Evolutionary conservation across 2,113 vertebrate species (phyloP).

Genomic region (Caranx ignobilis): DNA sequence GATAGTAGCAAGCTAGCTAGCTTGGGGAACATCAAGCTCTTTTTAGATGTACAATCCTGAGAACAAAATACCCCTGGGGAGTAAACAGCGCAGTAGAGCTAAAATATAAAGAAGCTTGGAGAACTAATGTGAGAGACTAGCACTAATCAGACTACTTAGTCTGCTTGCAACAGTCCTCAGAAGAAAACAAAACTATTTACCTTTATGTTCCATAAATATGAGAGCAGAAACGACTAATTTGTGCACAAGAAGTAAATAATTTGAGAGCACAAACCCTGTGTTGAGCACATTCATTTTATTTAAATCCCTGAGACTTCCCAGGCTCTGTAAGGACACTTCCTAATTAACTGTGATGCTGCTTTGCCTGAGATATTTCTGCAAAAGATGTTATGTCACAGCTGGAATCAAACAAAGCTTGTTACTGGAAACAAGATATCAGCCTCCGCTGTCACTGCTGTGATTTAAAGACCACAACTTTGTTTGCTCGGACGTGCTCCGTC

Average conservation of each 20-base stretch:
- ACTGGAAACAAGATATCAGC: slow-evolving; percentile 44
- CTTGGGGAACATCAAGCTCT: too few species aligned
- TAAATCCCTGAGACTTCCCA: not conserved
- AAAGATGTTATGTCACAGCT: slow-evolving; percentile 22
- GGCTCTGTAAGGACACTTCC: not conserved
- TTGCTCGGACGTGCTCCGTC: slow-evolving; percentile 47
- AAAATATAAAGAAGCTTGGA: too few species aligned
- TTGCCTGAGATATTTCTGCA: slow-evolving; percentile 2
- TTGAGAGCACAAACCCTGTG: not conserved
- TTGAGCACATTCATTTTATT: not conserved
- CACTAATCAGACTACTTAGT: not conserved
- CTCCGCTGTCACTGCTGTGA: slow-evolving; percentile 46
- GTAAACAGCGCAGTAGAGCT: not conserved
- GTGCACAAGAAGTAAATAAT: not conserved
- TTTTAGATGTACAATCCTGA: not conserved
- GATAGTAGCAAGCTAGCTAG: not conserved
- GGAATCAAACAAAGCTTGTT: slow-evolving; percentile 44
- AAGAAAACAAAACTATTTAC: not conserved
- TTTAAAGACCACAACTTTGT: slow-evolving; percentile 54
- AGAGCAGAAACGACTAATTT: not conserved
- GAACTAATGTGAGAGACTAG: not conserved
- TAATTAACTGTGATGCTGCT: slow-evolving; percentile 5
- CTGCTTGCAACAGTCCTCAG: not conserved
- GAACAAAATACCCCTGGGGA: not conserved
- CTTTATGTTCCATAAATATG: not conserved